phyloP scores from a whole-genome alignment of 2,113 vertebrate genomes.

The Lampris incognitus region DNA sequence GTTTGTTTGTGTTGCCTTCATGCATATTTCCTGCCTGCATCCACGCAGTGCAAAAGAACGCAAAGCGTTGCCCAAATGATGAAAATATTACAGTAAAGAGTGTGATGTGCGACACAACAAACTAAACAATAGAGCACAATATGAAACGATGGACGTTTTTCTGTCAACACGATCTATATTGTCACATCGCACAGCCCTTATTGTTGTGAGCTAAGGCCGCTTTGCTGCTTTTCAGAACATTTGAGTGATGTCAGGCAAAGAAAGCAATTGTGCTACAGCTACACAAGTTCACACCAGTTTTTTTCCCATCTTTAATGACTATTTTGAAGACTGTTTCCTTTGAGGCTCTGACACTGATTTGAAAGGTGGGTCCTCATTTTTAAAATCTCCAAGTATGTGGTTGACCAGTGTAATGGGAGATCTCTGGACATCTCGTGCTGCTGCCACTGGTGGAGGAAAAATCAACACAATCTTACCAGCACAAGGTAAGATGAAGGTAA shows the following conservation, averaged over 20 bases:
- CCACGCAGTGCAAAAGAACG: no score
- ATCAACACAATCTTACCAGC: not conserved
- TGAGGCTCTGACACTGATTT: slow-evolving; percentile 63
- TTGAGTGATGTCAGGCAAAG: slow-evolving; percentile 35
- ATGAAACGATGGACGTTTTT: no score
- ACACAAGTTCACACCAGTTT: not conserved
- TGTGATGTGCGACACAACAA: no score
- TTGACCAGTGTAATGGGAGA: slow-evolving; percentile 52
- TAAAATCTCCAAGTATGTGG: slow-evolving; percentile 37
- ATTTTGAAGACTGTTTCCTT: slow-evolving; percentile 44
- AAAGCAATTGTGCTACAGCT: not conserved
- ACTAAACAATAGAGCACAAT: no score
- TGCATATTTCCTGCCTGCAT: no score
- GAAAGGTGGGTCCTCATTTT: slow-evolving; percentile 30
- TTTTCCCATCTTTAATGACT: slow-evolving; percentile 32
- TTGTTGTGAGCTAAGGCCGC: not conserved
- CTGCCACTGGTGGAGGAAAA: not conserved
- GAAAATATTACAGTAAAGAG: no score
- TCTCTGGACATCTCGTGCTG: slow-evolving; percentile 49
- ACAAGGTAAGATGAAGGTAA: no score
- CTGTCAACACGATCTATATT: no score
- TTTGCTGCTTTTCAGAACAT: slow-evolving; percentile 38
- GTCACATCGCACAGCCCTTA: slow-evolving; percentile 19
- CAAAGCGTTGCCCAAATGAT: no score
- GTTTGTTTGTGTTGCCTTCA: no score